A percentile compares a stretch with the other conserved stretches of the same genome.
phyloP scores from a whole-genome alignment of 2,888 invertebrate genomes.

The Ditula angustiorana region DNA sequence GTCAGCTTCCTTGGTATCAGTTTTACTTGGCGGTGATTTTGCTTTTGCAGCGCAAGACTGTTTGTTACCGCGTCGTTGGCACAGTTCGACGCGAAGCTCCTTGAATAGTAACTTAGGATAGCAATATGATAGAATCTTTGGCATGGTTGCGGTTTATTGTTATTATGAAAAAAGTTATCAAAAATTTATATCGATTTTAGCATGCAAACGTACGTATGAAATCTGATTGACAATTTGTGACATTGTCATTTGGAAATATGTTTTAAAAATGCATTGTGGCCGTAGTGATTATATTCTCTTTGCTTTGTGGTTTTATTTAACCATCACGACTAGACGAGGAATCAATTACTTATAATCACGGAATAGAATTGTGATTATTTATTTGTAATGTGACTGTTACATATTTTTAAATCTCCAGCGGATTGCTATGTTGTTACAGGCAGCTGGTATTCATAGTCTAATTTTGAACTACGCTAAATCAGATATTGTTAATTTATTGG shows the following conservation, averaged over 20 bases:
- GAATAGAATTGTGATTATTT: no score
- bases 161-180: background rate
- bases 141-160: background rate
- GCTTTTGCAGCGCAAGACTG: background rate
- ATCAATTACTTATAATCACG: no score
- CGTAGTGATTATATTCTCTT: no score
- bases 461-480: no score
- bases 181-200: background rate
- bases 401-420: no score
- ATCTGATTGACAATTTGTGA: background rate
- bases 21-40: background rate
- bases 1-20: conserved; percentile 42
- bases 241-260: background rate
- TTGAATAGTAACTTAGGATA: background rate
- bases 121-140: background rate
- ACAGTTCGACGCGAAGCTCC: background rate
- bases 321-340: no score
- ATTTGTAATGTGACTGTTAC: no score
- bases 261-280: background rate
- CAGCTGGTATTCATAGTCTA: no score
- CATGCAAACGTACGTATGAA: background rate
- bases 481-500: no score
- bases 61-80: background rate
- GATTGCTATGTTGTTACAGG: no score
- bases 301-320: no score